Percentiles rank a stretch among this genome's conserved stretches.
Conservation (phyloP, 2,888 invertebrate species). For the Polydrusus cervinus region DNA sequence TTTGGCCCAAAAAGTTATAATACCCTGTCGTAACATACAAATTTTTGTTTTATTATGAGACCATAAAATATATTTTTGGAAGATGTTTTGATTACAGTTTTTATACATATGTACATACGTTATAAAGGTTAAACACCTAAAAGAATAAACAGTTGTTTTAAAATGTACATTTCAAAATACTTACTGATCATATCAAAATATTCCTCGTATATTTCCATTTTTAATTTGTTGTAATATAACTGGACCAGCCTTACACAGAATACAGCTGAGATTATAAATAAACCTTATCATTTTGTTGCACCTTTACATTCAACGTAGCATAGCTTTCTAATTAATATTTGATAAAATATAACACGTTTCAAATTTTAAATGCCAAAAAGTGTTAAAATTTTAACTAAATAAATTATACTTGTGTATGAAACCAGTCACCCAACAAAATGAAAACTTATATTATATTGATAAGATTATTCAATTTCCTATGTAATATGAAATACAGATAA, state of each 20-base stretch:
- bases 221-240: not conserved
- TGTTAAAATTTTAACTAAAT: not conserved
- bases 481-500: constrained; percentile 10
- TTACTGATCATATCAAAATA: constrained; percentile 19
- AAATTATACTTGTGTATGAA: not conserved
- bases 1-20: too few relatives aligned
- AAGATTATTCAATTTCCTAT: constrained; percentile 25
- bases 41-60: too few relatives aligned
- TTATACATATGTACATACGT: not conserved
- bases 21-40: too few relatives aligned
- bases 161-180: not conserved
- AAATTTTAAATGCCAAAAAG: not conserved
- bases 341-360: constrained; percentile 2
- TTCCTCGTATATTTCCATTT: not conserved
- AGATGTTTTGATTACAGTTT: too few relatives aligned
- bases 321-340: not conserved
- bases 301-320: not conserved
- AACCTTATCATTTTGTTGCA: not conserved
- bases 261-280: not conserved
- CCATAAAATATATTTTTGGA: too few relatives aligned
- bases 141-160: not conserved
- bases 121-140: not conserved
- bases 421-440: constrained; percentile 13
- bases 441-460: not conserved
- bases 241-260: not conserved